A percentile compares a stretch with the other conserved stretches of the same genome.
These are phyloP conservation scores for Diprion similis DNA, from an alignment of 1,140 invertebrate genomes.

Conservation along the genomic window DNA sequence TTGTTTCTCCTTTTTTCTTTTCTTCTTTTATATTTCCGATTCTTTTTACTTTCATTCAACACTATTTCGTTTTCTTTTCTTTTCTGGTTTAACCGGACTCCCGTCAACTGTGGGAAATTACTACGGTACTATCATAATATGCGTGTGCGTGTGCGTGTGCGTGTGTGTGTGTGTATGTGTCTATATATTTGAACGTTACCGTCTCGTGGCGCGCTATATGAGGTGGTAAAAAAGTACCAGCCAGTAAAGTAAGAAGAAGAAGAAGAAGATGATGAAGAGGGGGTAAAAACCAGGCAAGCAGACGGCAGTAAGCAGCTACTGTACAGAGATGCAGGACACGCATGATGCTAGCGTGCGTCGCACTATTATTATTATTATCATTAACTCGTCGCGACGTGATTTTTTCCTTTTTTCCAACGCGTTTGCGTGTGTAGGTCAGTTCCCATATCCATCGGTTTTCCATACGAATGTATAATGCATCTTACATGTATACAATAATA, in stretches of 20 bases:
- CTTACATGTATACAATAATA: too few species aligned
- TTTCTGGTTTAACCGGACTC: not conserved
- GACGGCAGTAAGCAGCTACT: conserved; percentile 25
- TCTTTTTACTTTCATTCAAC: not conserved
- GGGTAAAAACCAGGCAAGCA: not conserved
- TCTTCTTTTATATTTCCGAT: not conserved
- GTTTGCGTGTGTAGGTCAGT: conserved; percentile 36
- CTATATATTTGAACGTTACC: not conserved
- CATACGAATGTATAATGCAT: not conserved
- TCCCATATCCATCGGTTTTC: conserved; percentile 10
- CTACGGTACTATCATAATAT: not conserved
- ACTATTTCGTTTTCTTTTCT: not conserved
- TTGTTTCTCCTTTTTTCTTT: not conserved
- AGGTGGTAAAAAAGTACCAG: not conserved
- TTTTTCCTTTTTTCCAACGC: not conserved
- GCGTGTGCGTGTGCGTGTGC: not conserved
- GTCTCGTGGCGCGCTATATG: not conserved
- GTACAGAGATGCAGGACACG: not conserved
- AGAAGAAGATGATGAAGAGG: not conserved
- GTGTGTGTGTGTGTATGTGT: conserved; percentile 6
- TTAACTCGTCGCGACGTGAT: not conserved
- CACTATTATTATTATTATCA: too few species aligned
- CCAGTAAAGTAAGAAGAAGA: not conserved
- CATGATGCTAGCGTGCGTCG: too few species aligned
- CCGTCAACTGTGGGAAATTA: conserved; percentile 13